Base-by-base conservation (phyloP, 1,140 invertebrate genomes). In the Anastrepha obliqua region DNA sequence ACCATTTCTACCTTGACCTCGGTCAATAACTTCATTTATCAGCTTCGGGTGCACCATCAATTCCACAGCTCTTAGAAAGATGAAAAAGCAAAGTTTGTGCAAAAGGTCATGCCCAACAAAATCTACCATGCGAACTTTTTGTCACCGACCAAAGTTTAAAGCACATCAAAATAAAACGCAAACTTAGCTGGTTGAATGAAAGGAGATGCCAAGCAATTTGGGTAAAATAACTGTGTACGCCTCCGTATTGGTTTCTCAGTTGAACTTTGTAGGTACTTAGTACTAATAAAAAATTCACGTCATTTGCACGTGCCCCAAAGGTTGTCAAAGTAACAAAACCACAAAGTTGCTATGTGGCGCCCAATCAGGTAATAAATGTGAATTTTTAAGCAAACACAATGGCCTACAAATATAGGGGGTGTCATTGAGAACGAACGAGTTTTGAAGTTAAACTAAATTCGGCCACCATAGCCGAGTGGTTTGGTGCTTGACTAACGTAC, bases 11-110 rank as follows among this genome's bases (percentile, higher is more conserved):
- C 65, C 65, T 67, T 67, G 65, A 67, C 65, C 65, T 39, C 5
- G 65, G 65, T 67, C 65, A 67, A n/a, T 20, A 67, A 39, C 65
- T 67, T 67, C 20, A 67, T 39, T 67, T 65, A 65, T 65, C 64
- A 20, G 64, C 29, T 67, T 67, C 65, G 29, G 65, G n/a, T 67
- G 39, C 15, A 67, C 39, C 7, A 39, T 67, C 29, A 42, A 67
- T 67, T 39, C 7, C n/a, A 64, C 1, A 39, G 29, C 9, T 29
- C 29, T 67, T 6, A 11, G 29, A 67, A 20, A 65, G 29, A 65
- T 65, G 64, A 65, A 65, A 65, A 39, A 29, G 39, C 20, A 65
- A 65, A 29, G 20, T 65, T 65, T 58, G 6, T 65, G 11, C n/a
- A 65, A 65, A 62, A 65, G 64, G 64, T 65, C 64, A 13, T 65